A percentile compares a stretch with the other conserved stretches of the same genome.
Conservation (phyloP, 92 coral and sea anemone genomes). For the Parazoanthus darwini region DNA sequence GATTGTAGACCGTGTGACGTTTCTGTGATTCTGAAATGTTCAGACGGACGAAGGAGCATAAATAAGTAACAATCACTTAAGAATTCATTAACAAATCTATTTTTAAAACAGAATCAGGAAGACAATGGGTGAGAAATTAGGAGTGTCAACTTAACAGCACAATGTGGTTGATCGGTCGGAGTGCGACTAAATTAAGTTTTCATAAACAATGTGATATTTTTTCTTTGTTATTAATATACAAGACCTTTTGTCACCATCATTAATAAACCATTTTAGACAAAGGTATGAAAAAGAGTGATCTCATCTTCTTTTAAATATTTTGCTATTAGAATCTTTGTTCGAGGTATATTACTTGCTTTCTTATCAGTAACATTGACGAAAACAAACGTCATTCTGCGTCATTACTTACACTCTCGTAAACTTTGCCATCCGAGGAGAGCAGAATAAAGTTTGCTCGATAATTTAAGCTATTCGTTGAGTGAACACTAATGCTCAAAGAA, state of each 20-base stretch:
- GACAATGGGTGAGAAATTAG: constrained; percentile 41
- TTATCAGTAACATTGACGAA: not conserved
- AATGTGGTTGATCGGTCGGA: constrained; percentile 15
- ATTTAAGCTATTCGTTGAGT: not conserved
- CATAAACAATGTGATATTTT: not conserved
- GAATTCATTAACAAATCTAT: constrained; percentile 44
- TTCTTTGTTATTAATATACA: not conserved
- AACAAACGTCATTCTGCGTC: not conserved
- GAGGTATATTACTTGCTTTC: not conserved
- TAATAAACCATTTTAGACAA: not conserved
- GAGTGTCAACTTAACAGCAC: constrained; percentile 22
- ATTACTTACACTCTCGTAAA: not conserved
- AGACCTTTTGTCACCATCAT: not conserved
- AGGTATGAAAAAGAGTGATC: not conserved
- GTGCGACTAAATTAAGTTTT: constrained; percentile 1
- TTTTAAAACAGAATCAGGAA: constrained; percentile 8
- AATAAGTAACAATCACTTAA: constrained; percentile 42
- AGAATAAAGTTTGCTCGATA: not conserved
- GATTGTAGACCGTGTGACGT: not conserved
- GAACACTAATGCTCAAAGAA: not conserved
- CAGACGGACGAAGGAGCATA: constrained; percentile 20
- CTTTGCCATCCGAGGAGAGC: not conserved
- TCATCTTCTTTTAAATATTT: not conserved
- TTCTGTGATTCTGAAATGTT: constrained; percentile 21
- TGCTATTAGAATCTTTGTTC: not conserved